Conservation (phyloP, 2,888 invertebrate genomes). For the Drosophila planitibia region DNA sequence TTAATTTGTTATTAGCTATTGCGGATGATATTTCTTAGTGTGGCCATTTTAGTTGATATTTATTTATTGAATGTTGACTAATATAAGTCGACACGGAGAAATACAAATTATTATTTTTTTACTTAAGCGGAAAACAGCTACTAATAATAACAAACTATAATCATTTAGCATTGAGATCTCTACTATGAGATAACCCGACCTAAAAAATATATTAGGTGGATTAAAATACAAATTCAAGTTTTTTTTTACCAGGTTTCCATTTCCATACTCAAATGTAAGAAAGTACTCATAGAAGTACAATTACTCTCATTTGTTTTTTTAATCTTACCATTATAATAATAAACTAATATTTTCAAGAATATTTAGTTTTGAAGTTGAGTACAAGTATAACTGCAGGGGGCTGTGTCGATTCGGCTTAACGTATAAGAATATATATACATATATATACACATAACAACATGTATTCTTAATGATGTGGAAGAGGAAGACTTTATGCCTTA, state of each 20-base stretch:
- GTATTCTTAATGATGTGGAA: background rate
- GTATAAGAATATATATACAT: background rate
- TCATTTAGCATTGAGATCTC: background rate
- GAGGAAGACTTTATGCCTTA: background rate
- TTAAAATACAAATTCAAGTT: background rate
- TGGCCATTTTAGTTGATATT: background rate
- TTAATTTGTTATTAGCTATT: background rate
- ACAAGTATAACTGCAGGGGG: background rate
- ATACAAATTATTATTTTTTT: background rate
- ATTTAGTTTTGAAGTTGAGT: background rate
- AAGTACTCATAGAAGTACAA: background rate
- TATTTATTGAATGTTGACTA: background rate
- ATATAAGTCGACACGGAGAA: background rate
- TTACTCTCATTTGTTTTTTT: background rate
- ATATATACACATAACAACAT: background rate
- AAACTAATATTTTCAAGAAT: background rate
- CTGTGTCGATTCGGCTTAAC: background rate
- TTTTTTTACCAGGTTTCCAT: too few species aligned
- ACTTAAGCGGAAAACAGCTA: background rate
- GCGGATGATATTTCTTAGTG: background rate
- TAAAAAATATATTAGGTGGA: background rate
- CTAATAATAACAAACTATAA: background rate
- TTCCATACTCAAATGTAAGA: background rate
- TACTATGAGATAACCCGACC: too few species aligned
- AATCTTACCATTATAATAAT: background rate